Base-by-base conservation (phyloP, 2,888 invertebrate genomes). In the Frankliniella fusca region DNA sequence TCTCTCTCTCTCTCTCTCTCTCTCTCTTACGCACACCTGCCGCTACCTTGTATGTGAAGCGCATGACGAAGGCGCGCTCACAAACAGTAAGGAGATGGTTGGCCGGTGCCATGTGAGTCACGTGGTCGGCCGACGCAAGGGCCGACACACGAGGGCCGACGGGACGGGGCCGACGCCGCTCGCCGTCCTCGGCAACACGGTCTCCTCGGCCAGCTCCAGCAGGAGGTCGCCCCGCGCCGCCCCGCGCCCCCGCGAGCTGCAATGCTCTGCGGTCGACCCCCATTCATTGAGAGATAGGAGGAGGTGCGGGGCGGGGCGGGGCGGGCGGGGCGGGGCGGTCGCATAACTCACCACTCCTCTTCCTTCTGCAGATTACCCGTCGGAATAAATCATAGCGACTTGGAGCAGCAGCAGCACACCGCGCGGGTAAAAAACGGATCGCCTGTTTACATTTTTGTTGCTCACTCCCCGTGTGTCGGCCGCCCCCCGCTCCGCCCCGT, bases 321-420 rank as follows among this genome's bases (percentile, higher is more conserved):
- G 54, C 54, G 54, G 61, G 61, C 15, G 54, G 54, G 18, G 54
- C 54, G 12, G 61, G 61, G 61, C 61, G 61, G 61, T 11, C 20
- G 70, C 70, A 76, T 76, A 76, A 76, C 23, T 76, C 12, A 76
- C 70, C 23, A 76, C 27, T 76, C 70, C 27, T 76, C 70, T 27
- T 76, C 70, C 27, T 76, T 12, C 70, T 23, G 23, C 70, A 76
- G 70, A 76, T 76, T 76, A 76, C 70, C 23, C 27, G 9, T 23
- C 27, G 70, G 70, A 76, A 76, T 76, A 76, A 76, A 76, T 76
- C 70, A 76, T 76, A 76, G 70, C 61, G 61, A 61, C 20, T 61
- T 18, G n/a, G 18, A 61, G 61, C 61, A 18, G 61, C 18, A 18
- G 61, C 18, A 3, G 61, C 61, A 18, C 38, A 38, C 38, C 38